Evolutionary conservation across 1,140 invertebrate species (phyloP), one percentile per base, ranked within the genome.

Genomic region (Drosophila triauraria): DNA sequence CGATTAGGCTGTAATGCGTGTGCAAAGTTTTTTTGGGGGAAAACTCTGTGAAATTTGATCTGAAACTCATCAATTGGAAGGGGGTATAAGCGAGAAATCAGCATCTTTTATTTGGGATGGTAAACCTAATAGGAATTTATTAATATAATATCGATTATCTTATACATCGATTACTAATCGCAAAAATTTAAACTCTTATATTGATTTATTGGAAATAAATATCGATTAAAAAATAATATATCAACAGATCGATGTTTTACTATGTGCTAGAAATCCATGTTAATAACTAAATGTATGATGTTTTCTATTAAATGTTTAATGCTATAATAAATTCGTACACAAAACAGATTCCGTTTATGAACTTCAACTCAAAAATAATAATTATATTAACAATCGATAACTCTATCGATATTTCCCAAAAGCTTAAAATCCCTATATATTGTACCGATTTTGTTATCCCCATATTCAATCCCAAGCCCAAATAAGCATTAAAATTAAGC

Each of bases 41-140:
- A 56, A 38, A 38, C n/a, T 20, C 10, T n/a, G 7, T 46, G 63
- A 67, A 67, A 60, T 47, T 60, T 60, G 44, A 67, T 67, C 35
- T 38, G 54, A 47, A n/a, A 23, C 8, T 20, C 20, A 25, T 54
- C 27, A 25, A 42, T 38, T 32, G 23, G 58, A 40, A 53, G 17
- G 51, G 25, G 17, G 3, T 57, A 17, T 48, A 25, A 69, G 17
- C 27, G 4, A 13, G 12, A 38, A 64, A 46, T 35, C 27, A 68
- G 47, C 27, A 20, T 47, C 5, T 23, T 7, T 5, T 9, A 3
- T 17, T 6, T 12, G 48, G 8, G 15, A 27, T 50, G 25, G 15
- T 2, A n/a, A 27, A n/a, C 4, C 2, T 1, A 50, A 50, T 0
- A 3, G 23, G 7, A 2, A 6, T 1, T 10, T 12, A 6, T 13